Base-by-base conservation (phyloP, 2,888 invertebrate species). In the Diplazon laetatorius region DNA sequence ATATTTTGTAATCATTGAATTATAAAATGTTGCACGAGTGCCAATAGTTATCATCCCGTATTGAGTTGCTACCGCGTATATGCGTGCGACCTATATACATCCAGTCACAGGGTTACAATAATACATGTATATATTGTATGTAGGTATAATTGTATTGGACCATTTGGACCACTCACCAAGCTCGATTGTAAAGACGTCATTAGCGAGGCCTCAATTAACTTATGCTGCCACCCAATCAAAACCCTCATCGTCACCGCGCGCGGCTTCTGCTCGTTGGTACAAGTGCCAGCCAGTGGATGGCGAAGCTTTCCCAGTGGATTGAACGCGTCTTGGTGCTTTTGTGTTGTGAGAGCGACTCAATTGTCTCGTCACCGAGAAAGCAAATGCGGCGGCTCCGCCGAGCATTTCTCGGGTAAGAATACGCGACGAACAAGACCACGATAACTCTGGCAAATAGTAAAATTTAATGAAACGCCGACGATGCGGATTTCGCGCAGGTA, bases 191-290 rank as follows among this genome's bases (percentile, higher is more conserved):
- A 71, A 75, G 75, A 78, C 65, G 62, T 78, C 66, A 71, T 71
- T 78, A 75, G 75, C 68, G 75, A 78, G 75, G 62, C 60, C 62
- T 75, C 78, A 78, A 78, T 78, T 78, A 78, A 71, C 75, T 62
- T 75, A 71, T 52, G 55, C 75, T 57, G 25, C 62, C 59, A 44
- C 65, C 30, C 39, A 52, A 52, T n/a, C n/a, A n/a, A n/a, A n/a
- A n/a, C 39, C 39, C 44, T 46, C 59, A 66, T 35, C 55, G 65
- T 48, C 52, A 52, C 22, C 37, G n/a, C n/a, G n/a, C n/a, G n/a
- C n/a, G 39, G 30, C 70, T 71, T 46, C 66, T 55, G 37, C 65
- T 42, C 59, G 70, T 70, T 74, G 44, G 70, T 74, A 74, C 65
- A 66, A 78, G 66, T 71, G n/a, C n/a, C 22, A 60, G 55, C 74